Conservation (phyloP, 2,888 invertebrate genomes). For the Serrognathus titanus region DNA sequence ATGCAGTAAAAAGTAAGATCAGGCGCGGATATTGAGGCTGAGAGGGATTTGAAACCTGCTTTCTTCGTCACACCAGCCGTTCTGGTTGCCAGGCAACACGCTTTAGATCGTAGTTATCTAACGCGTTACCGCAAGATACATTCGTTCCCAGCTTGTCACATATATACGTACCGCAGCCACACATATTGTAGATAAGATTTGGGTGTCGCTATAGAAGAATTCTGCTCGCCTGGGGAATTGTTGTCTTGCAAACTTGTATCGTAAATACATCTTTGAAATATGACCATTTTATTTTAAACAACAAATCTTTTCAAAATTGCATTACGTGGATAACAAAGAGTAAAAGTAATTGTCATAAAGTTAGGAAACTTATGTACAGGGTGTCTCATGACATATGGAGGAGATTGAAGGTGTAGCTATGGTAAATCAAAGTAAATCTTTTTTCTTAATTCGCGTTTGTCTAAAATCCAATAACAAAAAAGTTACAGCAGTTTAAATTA, state of each 20-base stretch:
- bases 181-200: constrained; percentile 44
- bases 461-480: no score
- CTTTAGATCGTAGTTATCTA: constrained; percentile 42
- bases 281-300: no score
- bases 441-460: no score
- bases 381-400: no score
- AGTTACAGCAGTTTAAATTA: no score
- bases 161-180: constrained; percentile 36
- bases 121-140: constrained; percentile 45
- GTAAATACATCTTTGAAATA: constrained; percentile 18
- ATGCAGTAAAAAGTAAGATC: constrained; percentile 41
- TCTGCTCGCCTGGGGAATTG: constrained; percentile 15
- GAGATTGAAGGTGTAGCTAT: no score
- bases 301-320: no score
- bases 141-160: constrained; percentile 45
- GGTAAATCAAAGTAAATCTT: no score
- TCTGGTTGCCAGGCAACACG: constrained; percentile 39
- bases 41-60: constrained; percentile 37
- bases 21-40: constrained; percentile 39
- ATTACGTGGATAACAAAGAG: no score
- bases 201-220: constrained; percentile 32
- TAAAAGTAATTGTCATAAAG: no score
- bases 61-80: constrained; percentile 33
- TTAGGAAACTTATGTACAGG: no score
- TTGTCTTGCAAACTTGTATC: constrained; percentile 20